phyloP scores from a whole-genome alignment of 2,113 vertebrate genomes.

The Ariopsis seemanni region DNA sequence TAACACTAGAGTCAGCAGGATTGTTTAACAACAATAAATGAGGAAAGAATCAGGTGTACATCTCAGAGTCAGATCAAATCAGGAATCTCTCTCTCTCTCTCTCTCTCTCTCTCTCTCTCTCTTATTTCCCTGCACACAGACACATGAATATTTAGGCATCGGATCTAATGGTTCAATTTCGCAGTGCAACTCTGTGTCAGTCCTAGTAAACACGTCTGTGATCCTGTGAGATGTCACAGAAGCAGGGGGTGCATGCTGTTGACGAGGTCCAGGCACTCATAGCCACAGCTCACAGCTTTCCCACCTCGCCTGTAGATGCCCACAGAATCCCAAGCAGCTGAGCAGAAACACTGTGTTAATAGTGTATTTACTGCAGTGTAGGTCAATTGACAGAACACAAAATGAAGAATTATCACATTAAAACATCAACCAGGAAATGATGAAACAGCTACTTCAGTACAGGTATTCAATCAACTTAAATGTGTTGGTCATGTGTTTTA shows the following conservation, averaged over 20 bases:
- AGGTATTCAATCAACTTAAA: neutral
- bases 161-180: neutral
- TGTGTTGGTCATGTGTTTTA: neutral
- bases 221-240: conserved; percentile 16
- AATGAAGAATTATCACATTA: neutral
- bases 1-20: neutral
- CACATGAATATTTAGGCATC: neutral
- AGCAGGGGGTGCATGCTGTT: neutral
- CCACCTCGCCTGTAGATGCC: neutral
- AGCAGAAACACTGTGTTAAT: neutral
- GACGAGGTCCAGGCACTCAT: conserved; percentile 3
- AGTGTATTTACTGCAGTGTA: neutral
- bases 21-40: neutral
- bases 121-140: neutral
- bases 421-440: neutral
- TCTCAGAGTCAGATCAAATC: neutral
- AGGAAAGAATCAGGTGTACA: neutral
- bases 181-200: neutral
- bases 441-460: neutral
- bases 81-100: neutral
- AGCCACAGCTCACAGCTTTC: neutral
- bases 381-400: neutral
- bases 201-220: neutral
- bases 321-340: neutral
- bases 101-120: neutral